Conservation (phyloP, 2,888 invertebrate species). For the Synergus gifuensis region DNA sequence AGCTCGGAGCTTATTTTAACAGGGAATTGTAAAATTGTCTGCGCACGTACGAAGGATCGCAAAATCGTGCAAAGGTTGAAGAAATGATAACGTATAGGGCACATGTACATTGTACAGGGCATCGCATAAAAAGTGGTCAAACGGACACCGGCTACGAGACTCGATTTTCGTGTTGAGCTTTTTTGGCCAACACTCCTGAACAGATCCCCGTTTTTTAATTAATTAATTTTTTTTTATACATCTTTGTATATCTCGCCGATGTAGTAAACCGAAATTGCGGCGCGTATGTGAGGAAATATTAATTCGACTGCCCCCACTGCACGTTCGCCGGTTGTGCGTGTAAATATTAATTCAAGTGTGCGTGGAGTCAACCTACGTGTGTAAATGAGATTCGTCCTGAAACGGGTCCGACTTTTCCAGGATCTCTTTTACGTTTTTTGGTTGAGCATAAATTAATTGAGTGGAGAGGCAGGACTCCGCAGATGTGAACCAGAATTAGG, state of each 20-base stretch:
- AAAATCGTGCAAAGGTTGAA: slow-evolving; percentile 50
- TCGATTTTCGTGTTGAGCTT: slow-evolving; percentile 52
- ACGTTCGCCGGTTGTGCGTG: slow-evolving; percentile 55
- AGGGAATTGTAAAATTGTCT: neutral
- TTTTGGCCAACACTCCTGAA: slow-evolving; percentile 24
- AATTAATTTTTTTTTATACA: neutral
- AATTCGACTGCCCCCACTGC: slow-evolving; percentile 37
- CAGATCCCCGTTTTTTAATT: neutral
- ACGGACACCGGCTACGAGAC: slow-evolving; percentile 62
- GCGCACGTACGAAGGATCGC: slow-evolving; percentile 50
- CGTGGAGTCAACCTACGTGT: slow-evolving; percentile 24
- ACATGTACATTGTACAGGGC: slow-evolving; percentile 58
- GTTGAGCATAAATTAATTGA: slow-evolving; percentile 41
- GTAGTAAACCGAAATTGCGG: neutral
- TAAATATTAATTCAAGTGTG: slow-evolving; percentile 64
- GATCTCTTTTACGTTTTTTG: slow-evolving; percentile 6
- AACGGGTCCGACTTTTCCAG: slow-evolving; percentile 42
- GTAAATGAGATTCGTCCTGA: slow-evolving; percentile 51
- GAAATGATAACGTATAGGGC: slow-evolving; percentile 37
- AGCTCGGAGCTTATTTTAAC: neutral
- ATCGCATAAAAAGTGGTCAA: slow-evolving; percentile 54
- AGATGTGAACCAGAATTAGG: slow-evolving; percentile 50
- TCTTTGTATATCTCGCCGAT: neutral
- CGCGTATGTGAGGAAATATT: neutral
- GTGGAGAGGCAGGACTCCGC: slow-evolving; percentile 32